Percentiles rank a stretch among this genome's conserved stretches.
These are phyloP conservation scores for Serrognathus titanus DNA, from an alignment of 2,888 invertebrate genomes.

Conservation along the genomic window DNA sequence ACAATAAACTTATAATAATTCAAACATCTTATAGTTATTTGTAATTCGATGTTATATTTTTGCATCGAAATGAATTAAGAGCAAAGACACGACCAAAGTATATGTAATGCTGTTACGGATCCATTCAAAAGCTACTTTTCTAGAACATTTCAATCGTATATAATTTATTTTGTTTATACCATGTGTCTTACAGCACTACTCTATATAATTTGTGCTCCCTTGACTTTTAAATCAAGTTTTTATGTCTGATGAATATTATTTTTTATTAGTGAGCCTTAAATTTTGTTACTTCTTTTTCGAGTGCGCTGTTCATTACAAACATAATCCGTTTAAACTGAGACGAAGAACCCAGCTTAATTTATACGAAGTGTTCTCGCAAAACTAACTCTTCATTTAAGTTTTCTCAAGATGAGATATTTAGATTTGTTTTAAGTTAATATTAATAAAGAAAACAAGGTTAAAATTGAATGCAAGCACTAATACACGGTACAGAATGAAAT, in stretches of 20 bases:
- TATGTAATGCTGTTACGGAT: no score
- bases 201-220: neutral
- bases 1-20: no score
- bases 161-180: no score
- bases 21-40: no score
- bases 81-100: no score
- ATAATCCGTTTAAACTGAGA: conserved; percentile 21
- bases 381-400: conserved; percentile 22
- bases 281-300: conserved; percentile 10
- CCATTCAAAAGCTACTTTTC: no score
- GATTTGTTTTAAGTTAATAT: conserved; percentile 32
- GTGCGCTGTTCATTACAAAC: conserved; percentile 13
- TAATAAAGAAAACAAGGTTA: conserved; percentile 29
- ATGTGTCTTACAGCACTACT: no score
- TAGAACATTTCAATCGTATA: no score
- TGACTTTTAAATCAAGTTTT: neutral
- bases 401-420: conserved; percentile 24
- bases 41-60: no score
- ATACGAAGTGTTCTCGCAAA: conserved; percentile 18
- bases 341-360: conserved; percentile 20
- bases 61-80: no score
- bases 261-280: conserved; percentile 10
- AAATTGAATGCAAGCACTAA: conserved; percentile 29
- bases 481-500: conserved; percentile 32
- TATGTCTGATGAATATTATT: conserved; percentile 2